These are phyloP conservation scores for Sminthurides bifidus DNA, from an alignment of 1,140 invertebrate genomes.

Conservation along the genomic window DNA sequence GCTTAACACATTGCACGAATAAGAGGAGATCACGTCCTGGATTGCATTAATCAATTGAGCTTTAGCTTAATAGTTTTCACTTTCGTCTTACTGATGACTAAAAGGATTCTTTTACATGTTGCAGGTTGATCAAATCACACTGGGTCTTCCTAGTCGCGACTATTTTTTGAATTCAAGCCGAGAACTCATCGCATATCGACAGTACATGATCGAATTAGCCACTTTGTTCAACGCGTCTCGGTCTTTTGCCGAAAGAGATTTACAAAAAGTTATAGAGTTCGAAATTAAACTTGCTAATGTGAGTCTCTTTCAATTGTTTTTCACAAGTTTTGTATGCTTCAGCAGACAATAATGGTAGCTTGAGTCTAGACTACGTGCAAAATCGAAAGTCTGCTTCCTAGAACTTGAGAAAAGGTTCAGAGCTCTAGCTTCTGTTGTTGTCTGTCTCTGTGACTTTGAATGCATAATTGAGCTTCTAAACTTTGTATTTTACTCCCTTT, in stretches of 20 bases:
- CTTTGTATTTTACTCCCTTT: neutral
- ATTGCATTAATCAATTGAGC: too few relatives aligned
- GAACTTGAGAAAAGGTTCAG: too few relatives aligned
- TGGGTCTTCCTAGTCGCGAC: constrained; percentile 66
- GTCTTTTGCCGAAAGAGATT: constrained; percentile 48
- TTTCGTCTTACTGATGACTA: too few relatives aligned
- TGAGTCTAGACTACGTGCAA: too few relatives aligned
- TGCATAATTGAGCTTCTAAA: too few relatives aligned
- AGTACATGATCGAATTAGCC: constrained; percentile 45
- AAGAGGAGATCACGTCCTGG: too few relatives aligned
- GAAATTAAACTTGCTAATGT: constrained; percentile 68
- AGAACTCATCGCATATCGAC: constrained; percentile 33
- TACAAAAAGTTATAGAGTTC: constrained; percentile 56
- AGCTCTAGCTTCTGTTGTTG: too few relatives aligned
- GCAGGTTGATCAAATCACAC: constrained; percentile 66
- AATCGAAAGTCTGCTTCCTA: too few relatives aligned
- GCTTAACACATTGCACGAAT: too few relatives aligned
- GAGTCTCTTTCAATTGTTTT: constrained; percentile 33
- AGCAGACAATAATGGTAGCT: neutral
- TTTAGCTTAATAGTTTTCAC: too few relatives aligned
- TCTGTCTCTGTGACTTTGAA: too few relatives aligned
- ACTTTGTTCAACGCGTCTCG: constrained; percentile 57
- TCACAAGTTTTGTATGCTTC: neutral
- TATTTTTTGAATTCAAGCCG: constrained; percentile 64
- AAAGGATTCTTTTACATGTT: constrained; percentile 20